Evolutionary conservation across 2,888 invertebrate genomes (phyloP), one percentile per base, ranked within the genome.

Genomic region (Artemia sp.): DNA sequence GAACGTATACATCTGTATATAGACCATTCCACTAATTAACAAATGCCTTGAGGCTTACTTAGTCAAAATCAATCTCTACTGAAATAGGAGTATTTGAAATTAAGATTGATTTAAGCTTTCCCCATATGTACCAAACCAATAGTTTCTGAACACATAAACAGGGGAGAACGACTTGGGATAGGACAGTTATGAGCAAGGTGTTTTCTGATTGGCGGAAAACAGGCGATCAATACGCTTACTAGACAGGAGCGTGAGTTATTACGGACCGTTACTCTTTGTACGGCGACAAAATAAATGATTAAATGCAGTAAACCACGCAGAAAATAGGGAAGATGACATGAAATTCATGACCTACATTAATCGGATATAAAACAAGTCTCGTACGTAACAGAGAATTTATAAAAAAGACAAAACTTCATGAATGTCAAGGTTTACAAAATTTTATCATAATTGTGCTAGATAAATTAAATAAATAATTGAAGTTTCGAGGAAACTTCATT

Each of bases 201-300:
- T 58, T 24, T 58, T 58, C 64, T 24, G 14, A 58, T 58, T 58
- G 64, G 64, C 9, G 14, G 64, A n/a, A 19, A 19, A 24, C 14
- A 58, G 64, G 64, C 64, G 64, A 58, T 58, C 64, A 58, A 58
- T 58, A 58, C 64, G 9, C 24, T 8, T 24, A n/a, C n/a, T n/a
- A n/a, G 24, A 24, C n/a, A n/a, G 64, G 11, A 24, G 64, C 64
- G 14, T 58, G 64, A 58, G 64, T 58, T 58, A 58, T 24, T n/a
- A 10, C 10, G 14, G 64, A 9, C 64, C n/a, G 24, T 58, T 58
- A 19, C 9, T 58, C 24, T 58, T 24, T 10, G 14, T 24, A 24
- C 9, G 64, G 64, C 64, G 64, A 58, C 64, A 58, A 58, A 58
- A 58, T 58, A 58, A 58, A 58, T 58, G 64, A 58, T 58, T 58